These are phyloP conservation scores for Sesia apiformis DNA, from an alignment of 2,888 invertebrate genomes.

Conservation along the genomic window DNA sequence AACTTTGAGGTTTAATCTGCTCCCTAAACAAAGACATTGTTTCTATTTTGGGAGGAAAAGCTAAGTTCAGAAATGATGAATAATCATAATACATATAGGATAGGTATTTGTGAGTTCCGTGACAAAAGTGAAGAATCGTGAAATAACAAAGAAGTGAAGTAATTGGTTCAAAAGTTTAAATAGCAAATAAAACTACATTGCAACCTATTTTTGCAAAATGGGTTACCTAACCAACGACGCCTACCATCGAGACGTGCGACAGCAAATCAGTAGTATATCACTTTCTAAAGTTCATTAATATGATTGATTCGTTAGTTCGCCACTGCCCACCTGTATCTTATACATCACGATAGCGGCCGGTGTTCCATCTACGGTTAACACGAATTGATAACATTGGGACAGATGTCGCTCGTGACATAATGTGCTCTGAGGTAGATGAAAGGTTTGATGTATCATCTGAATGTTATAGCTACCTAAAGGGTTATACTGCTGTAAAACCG, in stretches of 20 bases:
- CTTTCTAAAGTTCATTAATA: not conserved
- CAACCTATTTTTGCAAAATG: not conserved
- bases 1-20: too few species aligned
- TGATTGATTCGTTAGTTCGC: not conserved
- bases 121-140: too few species aligned
- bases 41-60: too few species aligned
- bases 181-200: too few species aligned
- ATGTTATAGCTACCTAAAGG: not conserved
- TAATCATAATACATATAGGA: too few species aligned
- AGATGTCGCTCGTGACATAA: not conserved
- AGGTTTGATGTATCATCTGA: not conserved
- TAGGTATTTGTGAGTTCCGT: too few species aligned
- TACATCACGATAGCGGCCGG: slow-evolving; percentile 7
- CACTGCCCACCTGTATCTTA: slow-evolving; percentile 4
- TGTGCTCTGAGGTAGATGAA: not conserved
- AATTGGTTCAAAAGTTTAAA: too few species aligned
- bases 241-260: not conserved
- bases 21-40: too few species aligned
- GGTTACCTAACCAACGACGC: not conserved
- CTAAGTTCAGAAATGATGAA: too few species aligned
- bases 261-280: not conserved
- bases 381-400: slow-evolving; percentile 1
- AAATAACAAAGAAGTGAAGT: too few species aligned
- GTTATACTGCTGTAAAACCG: too few species aligned
- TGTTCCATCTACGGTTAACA: not conserved